Evolutionary conservation across 1,140 invertebrate species (phyloP), one percentile per base, ranked within the genome.

Genomic region (Trachymyrmex septentrionalis): DNA sequence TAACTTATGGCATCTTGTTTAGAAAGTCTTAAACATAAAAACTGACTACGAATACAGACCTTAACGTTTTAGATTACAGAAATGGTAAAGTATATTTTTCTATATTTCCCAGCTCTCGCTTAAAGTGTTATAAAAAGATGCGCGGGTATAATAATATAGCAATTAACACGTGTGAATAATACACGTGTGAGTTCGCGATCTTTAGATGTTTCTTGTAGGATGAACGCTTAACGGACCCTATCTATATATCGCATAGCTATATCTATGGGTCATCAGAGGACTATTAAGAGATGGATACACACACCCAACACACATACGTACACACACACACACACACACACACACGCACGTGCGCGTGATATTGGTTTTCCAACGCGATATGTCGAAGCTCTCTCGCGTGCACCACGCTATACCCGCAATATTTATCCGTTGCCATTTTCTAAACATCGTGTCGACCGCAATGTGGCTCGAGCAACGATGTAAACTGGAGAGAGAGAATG

Each of bases 371-470:
- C 48, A 27, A 55, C 48, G 77, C 64, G n/a, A 12, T 64, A 80
- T 21, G 27, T 50, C 61, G 12, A 4, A 7, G 27, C 19, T 55
- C 63, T 67, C 64, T 81, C 64, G 48, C 44, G 48, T 69, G 48
- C 7, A n/a, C 16, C 19, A 44, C 16, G 53, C 12, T 59, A 48
- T 16, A 61, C 38, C 24, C 71, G 81, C 67, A 76, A 81, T 81
- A 81, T 69, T 81, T 69, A 81, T 69, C 48, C 50, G 21, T 69
- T 55, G 44, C 30, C 64, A 55, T 81, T 81, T 81, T 69, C 77
- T 69, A 81, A 81, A 80, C 61, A 80, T 69, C 30, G 30, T 14
- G 9, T 50, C 27, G 27, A 38, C 48, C 63, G 14, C 63, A 67
- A 80, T 80, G 77, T 80, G 44, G 77, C 53, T 67, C 27, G 30